phyloP scores from a whole-genome alignment of 2,888 invertebrate genomes.

The Cataglyphis cursor region DNA sequence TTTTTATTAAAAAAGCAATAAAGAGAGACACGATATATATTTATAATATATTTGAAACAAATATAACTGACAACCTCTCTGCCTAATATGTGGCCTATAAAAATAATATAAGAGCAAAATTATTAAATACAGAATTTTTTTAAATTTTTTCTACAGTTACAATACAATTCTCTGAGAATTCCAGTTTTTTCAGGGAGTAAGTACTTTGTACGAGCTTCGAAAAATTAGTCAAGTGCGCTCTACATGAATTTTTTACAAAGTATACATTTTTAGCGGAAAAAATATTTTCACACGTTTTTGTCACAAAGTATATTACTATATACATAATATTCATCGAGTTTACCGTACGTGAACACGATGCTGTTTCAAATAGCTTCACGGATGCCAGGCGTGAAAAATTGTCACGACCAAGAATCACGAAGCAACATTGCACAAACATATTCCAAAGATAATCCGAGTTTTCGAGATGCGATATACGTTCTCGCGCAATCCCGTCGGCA shows the following conservation, averaged over 20 bases:
- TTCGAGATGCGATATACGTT: not conserved
- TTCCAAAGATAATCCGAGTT: not conserved
- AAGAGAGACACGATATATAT: not conserved
- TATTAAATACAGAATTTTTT: not conserved
- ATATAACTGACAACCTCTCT: too few species aligned
- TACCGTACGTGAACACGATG: not conserved
- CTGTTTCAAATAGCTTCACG: not conserved
- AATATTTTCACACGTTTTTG: constrained; percentile 3
- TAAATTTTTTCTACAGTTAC: not conserved
- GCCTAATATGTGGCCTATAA: not conserved
- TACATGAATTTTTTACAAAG: not conserved
- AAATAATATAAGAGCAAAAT: not conserved
- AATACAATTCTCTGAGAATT: not conserved
- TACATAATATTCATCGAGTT: not conserved
- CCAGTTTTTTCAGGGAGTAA: not conserved
- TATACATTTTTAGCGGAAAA: not conserved
- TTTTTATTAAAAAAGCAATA: not conserved
- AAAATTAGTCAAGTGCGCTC: not conserved
- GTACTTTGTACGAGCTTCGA: not conserved
- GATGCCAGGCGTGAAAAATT: not conserved
- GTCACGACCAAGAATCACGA: not conserved
- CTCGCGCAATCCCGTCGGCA: not conserved
- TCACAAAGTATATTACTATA: not conserved
- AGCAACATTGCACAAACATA: not conserved
- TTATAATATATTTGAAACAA: not conserved